Evolutionary conservation across 2,113 vertebrate species (phyloP), one percentile per base, ranked within the genome.

Genomic region (Acanthochromis polyacanthus): DNA sequence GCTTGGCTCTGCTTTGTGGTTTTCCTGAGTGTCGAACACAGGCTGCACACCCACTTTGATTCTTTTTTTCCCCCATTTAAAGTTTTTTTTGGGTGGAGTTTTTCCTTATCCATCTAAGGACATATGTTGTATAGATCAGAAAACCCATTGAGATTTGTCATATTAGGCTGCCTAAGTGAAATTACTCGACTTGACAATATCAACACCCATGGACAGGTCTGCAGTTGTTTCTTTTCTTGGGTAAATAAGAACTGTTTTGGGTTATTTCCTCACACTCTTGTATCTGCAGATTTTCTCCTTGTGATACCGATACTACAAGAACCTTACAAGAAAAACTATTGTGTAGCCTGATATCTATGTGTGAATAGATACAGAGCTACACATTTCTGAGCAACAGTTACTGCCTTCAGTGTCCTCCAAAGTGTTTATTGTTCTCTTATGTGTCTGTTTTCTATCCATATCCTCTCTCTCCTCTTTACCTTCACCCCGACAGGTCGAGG

Each of bases 1-100:
- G 30, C 52, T 62, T 23, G 10, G 57, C 48, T 38, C 0, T 57
- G 83, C 52, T 28, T 69, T 57, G 74, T 62, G 81, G 62, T 84
- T 78, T 64, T 14, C 16, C 62, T 57, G 46, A 59, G 52, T 15
- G 51, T 19, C 46, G 40, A 30, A 48, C 28, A 10, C 45, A 51
- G 30, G 45, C 56, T 22, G 6, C 48, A 71, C 76, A 59, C 76
- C 32, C 51, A 2, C 43, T 45, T 5, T 50, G 19, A 50, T 23
- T 14, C 19, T 43, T 55, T 30, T 22, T 20, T 58, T 38, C n/a
- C 55, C n/a, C 46, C 51, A 69, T 48, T 43, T 22, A 53, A 57
- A 19, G 40, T 23, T 46, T 57, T 10, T n/a, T 58, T 58, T 8
- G 48, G 48, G 40, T 12, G 40, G 48, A 50, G 48, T n/a, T 50